phyloP scores from a whole-genome alignment of 1,140 invertebrate genomes.

The Drosophila erecta region DNA sequence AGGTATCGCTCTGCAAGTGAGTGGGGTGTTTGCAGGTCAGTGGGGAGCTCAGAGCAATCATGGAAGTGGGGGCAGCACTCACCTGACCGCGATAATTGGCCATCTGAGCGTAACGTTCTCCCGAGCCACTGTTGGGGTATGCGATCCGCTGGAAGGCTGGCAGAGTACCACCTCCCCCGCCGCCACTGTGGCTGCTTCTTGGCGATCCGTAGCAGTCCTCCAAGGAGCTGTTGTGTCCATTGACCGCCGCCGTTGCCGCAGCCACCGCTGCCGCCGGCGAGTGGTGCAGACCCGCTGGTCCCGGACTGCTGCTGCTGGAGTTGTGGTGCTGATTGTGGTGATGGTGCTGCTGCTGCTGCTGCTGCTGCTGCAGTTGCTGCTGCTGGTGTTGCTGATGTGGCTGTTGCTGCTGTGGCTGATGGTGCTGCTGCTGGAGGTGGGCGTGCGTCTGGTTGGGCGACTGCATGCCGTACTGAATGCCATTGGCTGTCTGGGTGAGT shows the following conservation, averaged over 20 bases:
- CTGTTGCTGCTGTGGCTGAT: constrained; percentile 57
- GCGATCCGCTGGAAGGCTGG: constrained; percentile 76
- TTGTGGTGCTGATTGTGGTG: constrained; percentile 65
- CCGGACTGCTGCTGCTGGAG: constrained; percentile 61
- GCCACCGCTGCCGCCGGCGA: constrained; percentile 25
- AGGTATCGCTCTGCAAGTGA: constrained; percentile 65
- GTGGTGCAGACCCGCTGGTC: constrained; percentile 56
- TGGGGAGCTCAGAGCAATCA: not conserved
- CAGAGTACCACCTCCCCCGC: constrained; percentile 56
- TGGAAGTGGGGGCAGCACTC: constrained; percentile 24
- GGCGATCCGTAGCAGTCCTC: constrained; percentile 78
- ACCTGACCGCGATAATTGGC: constrained; percentile 78
- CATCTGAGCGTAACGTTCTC: constrained; percentile 75
- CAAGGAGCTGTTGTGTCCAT: constrained; percentile 55
- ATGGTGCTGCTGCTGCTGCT: constrained; percentile 29
- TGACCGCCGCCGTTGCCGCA: constrained; percentile 29
- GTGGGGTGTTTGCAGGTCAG: not conserved
- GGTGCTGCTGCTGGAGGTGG: constrained; percentile 57
- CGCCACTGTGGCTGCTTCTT: constrained; percentile 68
- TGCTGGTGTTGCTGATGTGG: constrained; percentile 50
- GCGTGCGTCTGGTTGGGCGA: constrained; percentile 66
- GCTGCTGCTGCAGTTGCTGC: constrained; percentile 28
- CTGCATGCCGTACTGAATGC: constrained; percentile 76
- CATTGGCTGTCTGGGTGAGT: constrained; percentile 69
- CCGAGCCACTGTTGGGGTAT: constrained; percentile 56